Conservation (phyloP, 2,797 vertebrate species). For the Melanitta fusca region DNA sequence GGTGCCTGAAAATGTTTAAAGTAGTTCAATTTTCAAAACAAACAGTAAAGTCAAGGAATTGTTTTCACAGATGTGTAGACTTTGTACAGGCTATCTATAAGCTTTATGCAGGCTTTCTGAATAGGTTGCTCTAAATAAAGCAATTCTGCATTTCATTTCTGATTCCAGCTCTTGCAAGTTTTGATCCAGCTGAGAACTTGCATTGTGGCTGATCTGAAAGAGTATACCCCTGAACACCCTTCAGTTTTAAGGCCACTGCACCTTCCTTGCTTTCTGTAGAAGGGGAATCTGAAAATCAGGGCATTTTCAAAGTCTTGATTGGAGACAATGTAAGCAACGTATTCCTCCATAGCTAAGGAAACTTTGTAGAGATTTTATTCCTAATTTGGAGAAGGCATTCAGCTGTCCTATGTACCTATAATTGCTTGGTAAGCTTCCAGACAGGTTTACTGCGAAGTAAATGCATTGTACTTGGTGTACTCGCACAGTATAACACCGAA, state of each 20-base stretch:
- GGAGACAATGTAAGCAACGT: background rate
- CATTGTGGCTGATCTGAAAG: background rate
- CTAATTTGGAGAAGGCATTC: background rate
- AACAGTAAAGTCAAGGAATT: background rate
- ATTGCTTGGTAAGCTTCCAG: background rate
- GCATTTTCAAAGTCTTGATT: background rate
- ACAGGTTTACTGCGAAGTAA: background rate
- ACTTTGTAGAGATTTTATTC: background rate
- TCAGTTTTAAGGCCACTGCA: background rate
- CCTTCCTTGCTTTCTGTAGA: background rate
- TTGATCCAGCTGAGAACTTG: background rate
- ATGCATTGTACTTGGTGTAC: background rate
- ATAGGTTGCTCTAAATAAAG: background rate
- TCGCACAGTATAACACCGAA: background rate
- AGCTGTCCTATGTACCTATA: background rate
- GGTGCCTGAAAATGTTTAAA: background rate
- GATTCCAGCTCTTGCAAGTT: background rate
- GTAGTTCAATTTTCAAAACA: background rate
- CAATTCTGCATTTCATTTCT: background rate
- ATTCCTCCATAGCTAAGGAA: background rate
- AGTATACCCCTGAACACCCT: accelerated
- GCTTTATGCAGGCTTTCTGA: background rate
- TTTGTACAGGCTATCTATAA: background rate
- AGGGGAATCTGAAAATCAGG: background rate
- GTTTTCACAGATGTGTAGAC: background rate